phyloP scores from a whole-genome alignment of 2,797 vertebrate genomes.

The Muscicapa striata region DNA sequence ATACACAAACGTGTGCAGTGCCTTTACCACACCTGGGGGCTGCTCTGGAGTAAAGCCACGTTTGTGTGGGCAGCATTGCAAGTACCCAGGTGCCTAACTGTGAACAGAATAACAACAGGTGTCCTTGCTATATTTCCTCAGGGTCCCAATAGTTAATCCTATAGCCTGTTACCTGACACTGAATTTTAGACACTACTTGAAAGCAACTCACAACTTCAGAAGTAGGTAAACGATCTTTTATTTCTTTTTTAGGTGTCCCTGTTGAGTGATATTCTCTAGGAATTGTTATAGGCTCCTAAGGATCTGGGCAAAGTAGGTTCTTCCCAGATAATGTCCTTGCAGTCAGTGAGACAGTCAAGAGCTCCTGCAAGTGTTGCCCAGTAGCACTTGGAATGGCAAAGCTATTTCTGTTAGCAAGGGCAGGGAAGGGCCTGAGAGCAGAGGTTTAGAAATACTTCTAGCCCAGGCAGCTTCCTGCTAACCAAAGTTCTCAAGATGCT shows the following conservation, averaged over 20 bases:
- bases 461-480: neutral
- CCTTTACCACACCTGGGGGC: neutral
- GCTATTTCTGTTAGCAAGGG: neutral
- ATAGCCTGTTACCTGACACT: neutral
- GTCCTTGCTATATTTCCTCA: neutral
- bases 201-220: neutral
- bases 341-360: neutral
- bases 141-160: neutral
- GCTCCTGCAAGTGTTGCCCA: neutral
- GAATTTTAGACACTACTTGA: constrained; percentile 2
- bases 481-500: neutral
- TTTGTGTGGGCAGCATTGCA: neutral
- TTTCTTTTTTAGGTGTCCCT: neutral
- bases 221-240: neutral
- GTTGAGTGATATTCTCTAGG: neutral
- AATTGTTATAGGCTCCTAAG: neutral
- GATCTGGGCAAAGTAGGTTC: neutral
- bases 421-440: neutral
- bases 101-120: neutral
- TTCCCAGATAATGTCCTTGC: neutral
- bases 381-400: neutral
- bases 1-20: neutral
- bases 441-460: neutral
- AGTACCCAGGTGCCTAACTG: neutral
- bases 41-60: neutral